These are phyloP conservation scores for Etia nguti DNA, from an alignment of 2,113 vertebrate genomes.

Conservation along the genomic window DNA sequence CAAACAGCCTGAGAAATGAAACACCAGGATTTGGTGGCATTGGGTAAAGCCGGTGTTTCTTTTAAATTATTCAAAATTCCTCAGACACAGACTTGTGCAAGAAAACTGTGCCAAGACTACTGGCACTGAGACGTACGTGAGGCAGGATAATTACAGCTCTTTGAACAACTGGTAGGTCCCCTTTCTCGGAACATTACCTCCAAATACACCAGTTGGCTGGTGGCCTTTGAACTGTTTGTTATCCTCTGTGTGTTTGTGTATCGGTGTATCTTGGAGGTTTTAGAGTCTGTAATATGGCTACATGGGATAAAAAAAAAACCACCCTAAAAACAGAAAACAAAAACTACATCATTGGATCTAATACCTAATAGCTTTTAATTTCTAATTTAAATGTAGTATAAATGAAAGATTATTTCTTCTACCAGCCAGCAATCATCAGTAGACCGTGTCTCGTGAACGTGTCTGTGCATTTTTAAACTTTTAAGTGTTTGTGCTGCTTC, in stretches of 20 bases:
- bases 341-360: background rate
- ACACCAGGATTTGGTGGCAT: background rate
- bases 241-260: background rate
- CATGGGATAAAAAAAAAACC: background rate
- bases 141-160: constrained; percentile 22
- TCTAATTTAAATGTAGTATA: constrained; percentile 9
- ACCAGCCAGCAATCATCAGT: background rate
- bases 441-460: background rate
- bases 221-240: constrained; percentile 4
- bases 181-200: constrained; percentile 27
- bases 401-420: constrained; percentile 8
- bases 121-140: background rate
- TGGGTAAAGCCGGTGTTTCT: background rate
- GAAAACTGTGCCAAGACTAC: background rate
- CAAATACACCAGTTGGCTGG: constrained; percentile 14
- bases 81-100: background rate
- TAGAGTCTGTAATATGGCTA: background rate
- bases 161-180: background rate
- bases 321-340: background rate
- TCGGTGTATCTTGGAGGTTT: background rate
- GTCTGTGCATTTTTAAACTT: constrained; percentile 10
- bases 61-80: background rate
- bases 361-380: background rate
- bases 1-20: background rate
- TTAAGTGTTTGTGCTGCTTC: background rate